Conservation (phyloP, 2,797 vertebrate species). For the Adrianichthys oophorus region DNA sequence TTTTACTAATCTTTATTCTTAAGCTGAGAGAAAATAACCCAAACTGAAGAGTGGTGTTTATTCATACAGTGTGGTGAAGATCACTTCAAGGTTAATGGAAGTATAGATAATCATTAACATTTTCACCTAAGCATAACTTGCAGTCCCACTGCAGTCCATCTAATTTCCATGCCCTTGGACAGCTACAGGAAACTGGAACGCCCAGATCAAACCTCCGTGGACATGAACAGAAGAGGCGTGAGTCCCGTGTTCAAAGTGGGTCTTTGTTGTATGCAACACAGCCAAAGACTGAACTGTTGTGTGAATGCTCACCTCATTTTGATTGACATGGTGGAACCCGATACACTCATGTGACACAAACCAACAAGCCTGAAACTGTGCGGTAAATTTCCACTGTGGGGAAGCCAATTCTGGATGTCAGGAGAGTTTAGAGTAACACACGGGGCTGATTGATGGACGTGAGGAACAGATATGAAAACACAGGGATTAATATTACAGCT, state of each 20-base stretch:
- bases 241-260: slow-evolving; percentile 11
- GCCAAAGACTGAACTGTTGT: slow-evolving; percentile 14
- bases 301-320: slow-evolving; percentile 17
- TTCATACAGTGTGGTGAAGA: not conserved
- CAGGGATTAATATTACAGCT: too few relatives aligned
- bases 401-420: not conserved
- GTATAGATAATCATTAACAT: slow-evolving; percentile 31
- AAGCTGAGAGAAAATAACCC: slow-evolving; percentile 1
- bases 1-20: too few relatives aligned
- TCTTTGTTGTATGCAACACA: slow-evolving; percentile 21
- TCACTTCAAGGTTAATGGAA: slow-evolving; percentile 24
- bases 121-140: slow-evolving; percentile 19
- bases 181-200: slow-evolving; percentile 35
- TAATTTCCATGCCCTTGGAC: slow-evolving; percentile 39
- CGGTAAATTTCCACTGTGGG: not conserved
- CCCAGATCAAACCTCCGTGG: slow-evolving; percentile 15
- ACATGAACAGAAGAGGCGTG: not conserved
- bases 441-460: not conserved
- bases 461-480: too few relatives aligned
- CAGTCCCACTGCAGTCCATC: slow-evolving; percentile 3
- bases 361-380: not conserved
- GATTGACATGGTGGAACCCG: slow-evolving; percentile 1
- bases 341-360: not conserved
- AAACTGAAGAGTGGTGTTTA: not conserved
- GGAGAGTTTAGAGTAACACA: not conserved